Evolutionary conservation across 2,888 invertebrate genomes (phyloP).

Genomic region (Lepidochitona cinerea): DNA sequence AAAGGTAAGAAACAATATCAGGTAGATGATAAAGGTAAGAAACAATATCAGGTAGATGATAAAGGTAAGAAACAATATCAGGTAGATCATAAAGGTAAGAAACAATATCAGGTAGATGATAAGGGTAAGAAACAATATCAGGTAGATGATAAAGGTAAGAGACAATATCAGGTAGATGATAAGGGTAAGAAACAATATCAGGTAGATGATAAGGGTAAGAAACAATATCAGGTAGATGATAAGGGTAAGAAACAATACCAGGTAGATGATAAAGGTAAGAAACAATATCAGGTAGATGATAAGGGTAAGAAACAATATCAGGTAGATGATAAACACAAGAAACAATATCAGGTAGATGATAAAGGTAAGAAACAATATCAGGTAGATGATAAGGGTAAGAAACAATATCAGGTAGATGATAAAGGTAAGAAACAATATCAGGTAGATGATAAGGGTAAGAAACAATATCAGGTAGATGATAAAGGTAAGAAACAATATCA

Average conservation of each 20-base stretch:
- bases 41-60: not conserved
- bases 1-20: not conserved
- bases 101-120: too few relatives aligned
- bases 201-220: not conserved
- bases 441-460: not conserved
- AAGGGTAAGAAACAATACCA: not conserved
- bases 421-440: not conserved
- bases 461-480: too few relatives aligned
- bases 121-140: not conserved
- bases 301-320: not conserved
- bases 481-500: too few relatives aligned
- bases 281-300: not conserved
- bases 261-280: not conserved
- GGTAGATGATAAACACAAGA: not conserved
- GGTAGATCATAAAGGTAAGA: too few relatives aligned
- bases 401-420: not conserved
- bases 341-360: not conserved
- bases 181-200: not conserved
- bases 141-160: not conserved
- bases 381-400: not conserved
- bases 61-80: not conserved
- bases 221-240: not conserved
- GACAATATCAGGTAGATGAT: not conserved
- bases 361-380: not conserved
- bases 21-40: not conserved